These are phyloP conservation scores for Junonia oenone DNA, from an alignment of 2,888 invertebrate genomes.

Conservation along the genomic window DNA sequence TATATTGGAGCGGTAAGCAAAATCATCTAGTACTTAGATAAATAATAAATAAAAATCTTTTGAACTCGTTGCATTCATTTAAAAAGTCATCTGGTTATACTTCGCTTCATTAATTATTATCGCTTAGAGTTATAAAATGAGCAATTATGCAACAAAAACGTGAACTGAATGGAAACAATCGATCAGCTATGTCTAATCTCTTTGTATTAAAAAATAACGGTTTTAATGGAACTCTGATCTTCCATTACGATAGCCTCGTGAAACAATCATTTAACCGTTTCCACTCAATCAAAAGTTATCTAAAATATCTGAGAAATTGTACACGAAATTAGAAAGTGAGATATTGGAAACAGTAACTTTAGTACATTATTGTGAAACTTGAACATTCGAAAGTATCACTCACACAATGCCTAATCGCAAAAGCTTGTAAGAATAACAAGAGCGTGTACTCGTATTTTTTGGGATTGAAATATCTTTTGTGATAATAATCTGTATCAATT, in stretches of 20 bases:
- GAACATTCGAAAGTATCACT: constrained; percentile 1
- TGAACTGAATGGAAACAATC: not conserved
- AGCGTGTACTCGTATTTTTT: not conserved
- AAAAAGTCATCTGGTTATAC: too few species aligned
- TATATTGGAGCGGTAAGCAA: too few species aligned
- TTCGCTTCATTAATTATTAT: not conserved
- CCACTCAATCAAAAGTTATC: constrained; percentile 15
- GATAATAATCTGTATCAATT: too few species aligned
- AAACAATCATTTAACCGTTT: constrained; percentile 7
- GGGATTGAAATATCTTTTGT: too few species aligned
- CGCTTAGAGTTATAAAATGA: not conserved
- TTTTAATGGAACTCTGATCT: constrained; percentile 6
- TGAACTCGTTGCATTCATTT: not conserved
- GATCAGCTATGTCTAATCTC: constrained; percentile 5
- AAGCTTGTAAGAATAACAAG: not conserved
- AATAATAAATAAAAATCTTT: not conserved
- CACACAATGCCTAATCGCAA: not conserved
- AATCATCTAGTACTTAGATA: too few species aligned
- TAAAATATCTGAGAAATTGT: constrained; percentile 14
- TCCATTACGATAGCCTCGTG: constrained; percentile 6
- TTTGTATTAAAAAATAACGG: constrained; percentile 8
- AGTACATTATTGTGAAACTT: not conserved
- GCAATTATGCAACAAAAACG: not conserved
- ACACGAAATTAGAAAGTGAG: not conserved
- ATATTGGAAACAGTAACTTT: constrained; percentile 1